Conservation (phyloP, 2,797 vertebrate genomes). For the Alectoris magna region DNA sequence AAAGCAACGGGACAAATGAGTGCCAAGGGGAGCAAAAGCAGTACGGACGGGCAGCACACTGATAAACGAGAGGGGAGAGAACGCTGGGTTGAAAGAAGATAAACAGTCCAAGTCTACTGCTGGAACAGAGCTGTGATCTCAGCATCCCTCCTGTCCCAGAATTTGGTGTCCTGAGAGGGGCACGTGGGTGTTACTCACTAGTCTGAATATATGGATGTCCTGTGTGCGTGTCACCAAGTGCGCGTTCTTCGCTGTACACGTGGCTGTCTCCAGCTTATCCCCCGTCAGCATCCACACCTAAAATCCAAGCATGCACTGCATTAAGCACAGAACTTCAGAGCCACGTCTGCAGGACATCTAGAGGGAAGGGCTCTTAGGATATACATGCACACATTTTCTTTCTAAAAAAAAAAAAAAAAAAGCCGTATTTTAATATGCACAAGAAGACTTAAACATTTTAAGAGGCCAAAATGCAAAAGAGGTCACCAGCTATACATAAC, state of each 20-base stretch:
- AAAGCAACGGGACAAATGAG: not conserved
- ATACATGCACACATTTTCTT: not conserved
- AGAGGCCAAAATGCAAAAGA: not conserved
- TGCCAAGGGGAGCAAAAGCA: not conserved
- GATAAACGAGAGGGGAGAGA: not conserved
- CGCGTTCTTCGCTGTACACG: constrained; percentile 96
- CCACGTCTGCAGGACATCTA: not conserved
- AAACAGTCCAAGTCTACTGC: not conserved
- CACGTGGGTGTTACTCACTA: constrained; percentile 80
- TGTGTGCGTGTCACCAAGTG: constrained; percentile 96
- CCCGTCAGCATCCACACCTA: constrained; percentile 99
- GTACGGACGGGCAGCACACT: accelerated
- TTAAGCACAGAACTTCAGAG: not conserved
- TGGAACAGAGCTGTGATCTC: not conserved
- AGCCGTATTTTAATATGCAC: not conserved
- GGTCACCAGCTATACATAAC: not conserved
- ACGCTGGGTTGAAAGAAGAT: not conserved
- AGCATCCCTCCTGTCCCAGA: not conserved
- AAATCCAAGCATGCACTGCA: constrained; percentile 1
- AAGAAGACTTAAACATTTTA: constrained; percentile 3
- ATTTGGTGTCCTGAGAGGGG: not conserved
- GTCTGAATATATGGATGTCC: constrained; percentile 95
- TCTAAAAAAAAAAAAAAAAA: not conserved
- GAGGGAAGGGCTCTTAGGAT: not conserved
- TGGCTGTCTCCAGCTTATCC: constrained; percentile 97